A percentile compares a stretch with the other conserved stretches of the same genome.
Conservation (phyloP, 2,888 invertebrate species). For the Suillia variegata region DNA sequence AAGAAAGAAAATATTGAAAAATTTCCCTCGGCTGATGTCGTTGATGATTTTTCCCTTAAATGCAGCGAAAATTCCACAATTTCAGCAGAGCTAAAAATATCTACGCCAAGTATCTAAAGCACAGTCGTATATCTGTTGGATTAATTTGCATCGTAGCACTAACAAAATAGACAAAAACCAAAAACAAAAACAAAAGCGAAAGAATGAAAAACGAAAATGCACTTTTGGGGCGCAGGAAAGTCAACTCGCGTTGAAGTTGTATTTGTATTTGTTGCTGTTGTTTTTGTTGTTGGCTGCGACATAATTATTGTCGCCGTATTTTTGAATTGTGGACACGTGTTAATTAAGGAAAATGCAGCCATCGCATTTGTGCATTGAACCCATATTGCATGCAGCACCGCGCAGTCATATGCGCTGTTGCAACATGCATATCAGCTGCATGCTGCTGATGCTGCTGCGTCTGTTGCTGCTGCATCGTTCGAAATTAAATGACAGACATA, state of each 20-base stretch:
- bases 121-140: constrained; percentile 10
- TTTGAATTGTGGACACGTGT: constrained; percentile 28
- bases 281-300: constrained; percentile 11
- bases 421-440: neutral
- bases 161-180: neutral
- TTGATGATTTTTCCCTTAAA: neutral
- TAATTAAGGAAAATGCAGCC: constrained; percentile 29
- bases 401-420: no score
- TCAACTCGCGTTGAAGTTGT: constrained; percentile 11
- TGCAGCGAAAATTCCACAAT: neutral
- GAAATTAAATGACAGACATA: constrained; percentile 25
- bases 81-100: constrained; percentile 6
- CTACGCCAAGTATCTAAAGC: neutral
- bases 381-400: neutral
- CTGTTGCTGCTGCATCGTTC: neutral
- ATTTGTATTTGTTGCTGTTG: constrained; percentile 19
- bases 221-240: constrained; percentile 7
- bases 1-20: no score
- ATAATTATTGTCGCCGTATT: constrained; percentile 19
- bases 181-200: neutral
- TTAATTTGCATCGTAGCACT: constrained; percentile 24
- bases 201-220: neutral
- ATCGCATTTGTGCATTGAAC: constrained; percentile 26
- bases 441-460: neutral
- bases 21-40: no score